phyloP scores from a whole-genome alignment of 2,888 invertebrate genomes.

The Alloplasta piceator region DNA sequence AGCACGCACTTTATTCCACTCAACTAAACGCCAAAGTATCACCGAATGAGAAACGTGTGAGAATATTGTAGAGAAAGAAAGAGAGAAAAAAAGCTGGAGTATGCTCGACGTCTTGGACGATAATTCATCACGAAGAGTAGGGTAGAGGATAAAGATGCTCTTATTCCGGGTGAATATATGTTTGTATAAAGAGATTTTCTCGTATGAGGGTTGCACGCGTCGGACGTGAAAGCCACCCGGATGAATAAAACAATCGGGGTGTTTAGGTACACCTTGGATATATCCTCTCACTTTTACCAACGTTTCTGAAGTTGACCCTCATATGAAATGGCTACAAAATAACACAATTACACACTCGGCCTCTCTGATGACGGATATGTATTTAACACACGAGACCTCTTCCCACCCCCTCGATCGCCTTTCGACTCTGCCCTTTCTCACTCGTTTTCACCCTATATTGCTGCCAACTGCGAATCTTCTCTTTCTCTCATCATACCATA shows the following conservation, averaged over 20 bases:
- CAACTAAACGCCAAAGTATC: conserved; percentile 9
- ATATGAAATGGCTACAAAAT: conserved; percentile 82
- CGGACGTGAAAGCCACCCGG: conserved; percentile 71
- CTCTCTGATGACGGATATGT: conserved; percentile 68
- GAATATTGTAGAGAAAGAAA: conserved; percentile 30
- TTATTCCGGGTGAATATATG: conserved; percentile 56
- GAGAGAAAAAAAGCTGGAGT: conserved; percentile 13
- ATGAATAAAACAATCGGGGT: conserved; percentile 82
- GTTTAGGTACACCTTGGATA: conserved; percentile 80
- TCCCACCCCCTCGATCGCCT: conserved; percentile 73
- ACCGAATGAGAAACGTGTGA: conserved; percentile 19
- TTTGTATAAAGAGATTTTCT: conserved; percentile 65
- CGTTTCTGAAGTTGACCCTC: conserved; percentile 75
- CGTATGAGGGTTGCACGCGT: conserved; percentile 70
- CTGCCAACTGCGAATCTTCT: conserved; percentile 66
- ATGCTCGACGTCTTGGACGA: conserved; percentile 49
- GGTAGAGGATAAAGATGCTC: conserved; percentile 53
- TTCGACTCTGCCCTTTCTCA: conserved; percentile 71
- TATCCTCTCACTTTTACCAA: conserved; percentile 41
- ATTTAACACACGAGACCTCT: conserved; percentile 72
- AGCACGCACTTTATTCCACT: neutral
- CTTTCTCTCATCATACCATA: conserved; percentile 44
- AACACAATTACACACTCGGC: conserved; percentile 83
- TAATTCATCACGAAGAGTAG: conserved; percentile 50
- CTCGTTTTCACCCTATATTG: conserved; percentile 69